phyloP scores from a whole-genome alignment of 2,888 invertebrate genomes.

The Lathronympha strigana region DNA sequence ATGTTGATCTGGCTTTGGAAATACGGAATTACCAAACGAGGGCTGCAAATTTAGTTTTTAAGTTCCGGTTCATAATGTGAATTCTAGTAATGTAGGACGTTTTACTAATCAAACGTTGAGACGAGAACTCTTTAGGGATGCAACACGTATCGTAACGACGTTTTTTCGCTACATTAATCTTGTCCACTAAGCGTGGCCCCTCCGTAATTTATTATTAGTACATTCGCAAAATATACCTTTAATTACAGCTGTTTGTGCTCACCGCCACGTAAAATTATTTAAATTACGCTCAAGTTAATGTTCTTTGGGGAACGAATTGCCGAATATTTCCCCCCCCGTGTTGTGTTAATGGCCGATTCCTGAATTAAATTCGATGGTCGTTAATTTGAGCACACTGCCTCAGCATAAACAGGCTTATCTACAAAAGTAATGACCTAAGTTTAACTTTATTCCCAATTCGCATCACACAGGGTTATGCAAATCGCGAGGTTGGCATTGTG shows the following conservation, averaged over 20 bases:
- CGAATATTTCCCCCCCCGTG: conserved; percentile 68
- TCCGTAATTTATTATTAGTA: conserved; percentile 56
- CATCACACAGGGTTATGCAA: conserved; percentile 39
- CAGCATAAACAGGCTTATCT: conserved; percentile 76
- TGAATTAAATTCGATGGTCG: conserved; percentile 71
- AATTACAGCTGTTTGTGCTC: conserved; percentile 76
- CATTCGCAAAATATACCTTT: conserved; percentile 66
- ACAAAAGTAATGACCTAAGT: conserved; percentile 62
- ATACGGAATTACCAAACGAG: not conserved
- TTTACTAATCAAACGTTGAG: conserved; percentile 1
- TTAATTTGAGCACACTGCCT: conserved; percentile 66
- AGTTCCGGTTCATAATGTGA: not conserved
- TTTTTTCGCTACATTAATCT: conserved; percentile 48
- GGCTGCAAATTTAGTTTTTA: not conserved
- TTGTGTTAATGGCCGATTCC: conserved; percentile 72
- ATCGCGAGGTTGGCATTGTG: conserved; percentile 30
- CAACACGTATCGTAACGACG: conserved; percentile 33
- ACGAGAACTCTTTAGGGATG: conserved; percentile 33
- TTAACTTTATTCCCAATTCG: conserved; percentile 59
- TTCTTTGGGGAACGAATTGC: conserved; percentile 73
- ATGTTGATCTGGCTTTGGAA: not conserved
- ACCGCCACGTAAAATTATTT: conserved; percentile 77
- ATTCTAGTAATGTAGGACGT: conserved; percentile 6
- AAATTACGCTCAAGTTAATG: conserved; percentile 77
- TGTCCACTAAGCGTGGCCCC: conserved; percentile 51